Base-by-base conservation (phyloP, 2,888 invertebrate species). In the Horisme vitalbata region DNA sequence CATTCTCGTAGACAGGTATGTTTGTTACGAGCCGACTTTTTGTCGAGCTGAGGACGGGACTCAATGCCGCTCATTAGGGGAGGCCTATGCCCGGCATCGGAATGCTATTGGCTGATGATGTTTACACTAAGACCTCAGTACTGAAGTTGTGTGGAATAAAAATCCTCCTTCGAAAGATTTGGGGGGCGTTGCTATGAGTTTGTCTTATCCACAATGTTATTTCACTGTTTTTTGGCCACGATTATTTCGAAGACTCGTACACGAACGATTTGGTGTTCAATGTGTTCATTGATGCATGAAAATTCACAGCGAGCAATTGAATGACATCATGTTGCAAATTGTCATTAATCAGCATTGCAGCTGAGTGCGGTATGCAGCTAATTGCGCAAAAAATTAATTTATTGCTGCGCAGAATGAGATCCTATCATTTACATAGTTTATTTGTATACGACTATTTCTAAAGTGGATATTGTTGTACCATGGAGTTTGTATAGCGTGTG, bases 381-480 rank as follows among this genome's bases (percentile, higher is more conserved):
- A 57, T 57, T 61, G 52, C 35, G 55, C 60, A n/a, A 60, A 53
- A 67, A 71, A 68, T 68, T 68, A 72, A 74, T 72, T 70, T 71
- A 73, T 66, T 54, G 53, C 39, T 52, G 39, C 49, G 47, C 35
- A 41, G 27, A 28, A 41, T 39, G 28, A 24, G 6, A 37, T 23
- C 10, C 34, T 33, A 34, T 36, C 20, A 41, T 47, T 36, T 53
- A 37, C 54, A 45, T 52, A 24, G 28, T 32, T 11, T 28, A 12
- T 3, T 30, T 7, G 24, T 24, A 2, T 9, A 9, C 2, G 1
- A n/a, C 6, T 24, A 4, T 3, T n/a, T 9, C 24, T 9, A 4
- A 9, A 3, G 8, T 9, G 24, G n/a, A 24, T n/a, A 37, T 20
- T 15, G 13, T 36, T 37, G 32, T 26, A 45, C 37, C 36, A 31